phyloP scores from a whole-genome alignment of 1,140 invertebrate genomes.

The Melanaphis sacchari region DNA sequence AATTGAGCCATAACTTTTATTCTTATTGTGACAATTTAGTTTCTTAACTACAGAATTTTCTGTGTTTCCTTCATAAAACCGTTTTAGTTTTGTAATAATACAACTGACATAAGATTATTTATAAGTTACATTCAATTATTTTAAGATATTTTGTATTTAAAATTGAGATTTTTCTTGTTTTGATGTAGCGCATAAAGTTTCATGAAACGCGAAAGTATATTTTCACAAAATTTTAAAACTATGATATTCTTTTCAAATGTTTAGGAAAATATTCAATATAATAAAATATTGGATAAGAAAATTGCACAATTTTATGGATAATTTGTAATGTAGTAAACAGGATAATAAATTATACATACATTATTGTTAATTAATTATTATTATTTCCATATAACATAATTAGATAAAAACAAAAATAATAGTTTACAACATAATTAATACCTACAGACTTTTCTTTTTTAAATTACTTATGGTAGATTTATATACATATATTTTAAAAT shows the following conservation, averaged over 20 bases:
- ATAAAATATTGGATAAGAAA: neutral
- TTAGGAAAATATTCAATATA: neutral
- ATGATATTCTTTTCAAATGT: neutral
- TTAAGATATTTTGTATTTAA: too few species aligned
- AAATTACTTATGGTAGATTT: neutral
- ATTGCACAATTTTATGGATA: neutral
- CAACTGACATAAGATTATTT: too few species aligned
- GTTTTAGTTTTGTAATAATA: too few species aligned
- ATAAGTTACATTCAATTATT: too few species aligned
- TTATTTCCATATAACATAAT: conserved; percentile 10
- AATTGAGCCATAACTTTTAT: too few species aligned
- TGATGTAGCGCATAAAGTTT: too few species aligned
- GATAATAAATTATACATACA: neutral
- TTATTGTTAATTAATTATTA: neutral
- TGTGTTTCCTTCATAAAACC: too few species aligned
- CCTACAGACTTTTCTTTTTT: neutral
- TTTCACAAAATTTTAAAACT: too few species aligned
- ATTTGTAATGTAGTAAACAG: neutral
- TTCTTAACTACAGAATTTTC: too few species aligned
- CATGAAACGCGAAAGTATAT: too few species aligned
- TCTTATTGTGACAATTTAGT: too few species aligned
- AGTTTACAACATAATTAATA: neutral
- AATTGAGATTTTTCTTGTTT: too few species aligned
- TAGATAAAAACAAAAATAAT: neutral
- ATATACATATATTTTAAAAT: neutral